Conservation (phyloP, 2,888 invertebrate species). For the Polydrusus tereticollis region DNA sequence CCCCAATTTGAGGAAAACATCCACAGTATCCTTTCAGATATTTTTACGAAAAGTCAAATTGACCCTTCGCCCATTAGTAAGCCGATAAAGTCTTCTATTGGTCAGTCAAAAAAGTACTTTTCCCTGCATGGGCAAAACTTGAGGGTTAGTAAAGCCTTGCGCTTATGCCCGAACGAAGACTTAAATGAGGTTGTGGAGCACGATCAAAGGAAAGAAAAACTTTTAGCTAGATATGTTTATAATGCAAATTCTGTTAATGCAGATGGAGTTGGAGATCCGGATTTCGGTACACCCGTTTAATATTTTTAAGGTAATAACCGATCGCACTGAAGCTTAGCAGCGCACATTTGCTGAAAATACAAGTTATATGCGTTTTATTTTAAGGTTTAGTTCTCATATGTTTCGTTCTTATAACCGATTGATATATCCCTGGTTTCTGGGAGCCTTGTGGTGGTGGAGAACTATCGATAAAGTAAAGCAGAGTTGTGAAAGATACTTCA, state of each 20-base stretch:
- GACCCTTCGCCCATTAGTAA: conserved; percentile 51
- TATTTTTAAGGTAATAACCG: neutral
- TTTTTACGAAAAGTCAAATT: conserved; percentile 62
- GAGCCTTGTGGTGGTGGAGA: no score
- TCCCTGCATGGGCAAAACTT: conserved; percentile 63
- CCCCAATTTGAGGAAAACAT: conserved; percentile 67
- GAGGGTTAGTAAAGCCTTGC: conserved; percentile 65
- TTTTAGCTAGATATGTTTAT: conserved; percentile 66
- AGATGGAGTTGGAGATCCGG: conserved; percentile 76
- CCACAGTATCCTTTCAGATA: conserved; percentile 65
- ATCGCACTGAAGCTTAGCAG: conserved; percentile 35
- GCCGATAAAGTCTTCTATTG: conserved; percentile 48
- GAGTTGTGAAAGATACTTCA: no score
- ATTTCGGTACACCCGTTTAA: conserved; percentile 78
- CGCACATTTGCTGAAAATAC: conserved; percentile 30
- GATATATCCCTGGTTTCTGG: no score
- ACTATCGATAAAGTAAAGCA: no score
- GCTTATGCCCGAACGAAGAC: conserved; percentile 65
- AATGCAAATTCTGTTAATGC: conserved; percentile 65
- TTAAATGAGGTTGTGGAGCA: conserved; percentile 57
- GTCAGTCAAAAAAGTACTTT: conserved; percentile 63
- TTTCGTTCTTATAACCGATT: neutral
- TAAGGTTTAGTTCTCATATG: neutral
- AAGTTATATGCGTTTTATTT: neutral
- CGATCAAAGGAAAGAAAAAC: conserved; percentile 65